phyloP scores from a whole-genome alignment of 2,797 vertebrate species.

The Luscinia luscinia region DNA sequence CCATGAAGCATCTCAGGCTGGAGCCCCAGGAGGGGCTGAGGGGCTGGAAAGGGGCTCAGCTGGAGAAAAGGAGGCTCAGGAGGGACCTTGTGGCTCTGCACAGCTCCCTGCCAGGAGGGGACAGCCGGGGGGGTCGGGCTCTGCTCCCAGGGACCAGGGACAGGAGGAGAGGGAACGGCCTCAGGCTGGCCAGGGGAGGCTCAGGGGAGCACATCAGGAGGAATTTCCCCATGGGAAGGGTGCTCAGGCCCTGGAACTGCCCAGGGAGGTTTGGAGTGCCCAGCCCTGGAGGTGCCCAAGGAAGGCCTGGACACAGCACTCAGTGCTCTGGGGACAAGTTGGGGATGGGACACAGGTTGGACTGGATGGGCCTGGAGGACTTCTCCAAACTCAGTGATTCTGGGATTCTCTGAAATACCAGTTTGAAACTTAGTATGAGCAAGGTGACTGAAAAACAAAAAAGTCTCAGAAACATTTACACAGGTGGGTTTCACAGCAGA shows the following conservation, averaged over 20 bases:
- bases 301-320: fast-evolving
- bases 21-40: not conserved
- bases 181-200: not conserved
- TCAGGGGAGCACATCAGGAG: fast-evolving
- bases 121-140: not conserved
- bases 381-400: not conserved
- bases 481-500: not conserved
- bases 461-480: not conserved
- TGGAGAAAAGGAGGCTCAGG: not conserved
- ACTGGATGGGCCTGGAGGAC: not conserved
- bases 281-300: too few relatives aligned
- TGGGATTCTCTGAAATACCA: not conserved
- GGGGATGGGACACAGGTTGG: fast-evolving
- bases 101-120: not conserved
- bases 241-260: fast-evolving
- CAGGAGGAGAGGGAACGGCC: not conserved
- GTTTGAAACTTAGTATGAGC: not conserved
- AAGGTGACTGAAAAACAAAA: not conserved
- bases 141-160: not conserved
- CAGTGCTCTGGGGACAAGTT: not conserved
- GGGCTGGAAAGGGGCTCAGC: not conserved
- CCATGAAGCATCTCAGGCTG: fast-evolving
- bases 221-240: not conserved
- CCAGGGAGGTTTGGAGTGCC: not conserved
- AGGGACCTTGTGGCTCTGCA: not conserved